phyloP scores from a whole-genome alignment of 1,140 invertebrate genomes.

The Homalodisca vitripennis region DNA sequence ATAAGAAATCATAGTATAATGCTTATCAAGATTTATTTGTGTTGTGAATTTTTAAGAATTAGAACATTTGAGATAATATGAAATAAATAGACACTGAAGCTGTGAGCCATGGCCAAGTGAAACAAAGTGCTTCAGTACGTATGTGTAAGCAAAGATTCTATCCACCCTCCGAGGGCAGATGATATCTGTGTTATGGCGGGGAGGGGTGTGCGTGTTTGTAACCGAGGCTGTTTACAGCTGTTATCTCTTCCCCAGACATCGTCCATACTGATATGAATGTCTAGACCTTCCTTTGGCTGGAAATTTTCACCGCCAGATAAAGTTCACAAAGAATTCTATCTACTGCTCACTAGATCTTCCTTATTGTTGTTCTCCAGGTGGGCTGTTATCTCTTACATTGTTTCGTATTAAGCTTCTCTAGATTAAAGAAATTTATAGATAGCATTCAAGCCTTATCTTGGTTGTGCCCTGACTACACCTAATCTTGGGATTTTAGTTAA shows the following conservation, averaged over 20 bases:
- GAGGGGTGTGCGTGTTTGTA: slow-evolving; percentile 6
- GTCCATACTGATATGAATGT: slow-evolving; percentile 9
- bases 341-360: neutral
- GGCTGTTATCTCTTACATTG: neutral
- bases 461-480: neutral
- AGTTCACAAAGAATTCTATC: neutral
- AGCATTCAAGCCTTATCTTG: neutral
- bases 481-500: no score
- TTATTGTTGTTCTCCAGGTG: neutral
- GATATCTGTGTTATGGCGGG: neutral
- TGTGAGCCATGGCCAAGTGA: no score
- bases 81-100: no score
- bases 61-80: no score
- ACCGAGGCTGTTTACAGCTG: slow-evolving; percentile 18
- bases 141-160: no score
- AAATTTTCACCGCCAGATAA: neutral
- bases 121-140: no score
- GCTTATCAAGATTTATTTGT: no score
- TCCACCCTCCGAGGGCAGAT: neutral
- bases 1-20: no score
- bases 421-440: neutral
- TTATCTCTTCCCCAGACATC: slow-evolving; percentile 9
- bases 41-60: no score
- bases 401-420: neutral
- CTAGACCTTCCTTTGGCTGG: neutral